phyloP scores from a whole-genome alignment of 1,140 invertebrate species.

The Neuroterus valhalla region DNA sequence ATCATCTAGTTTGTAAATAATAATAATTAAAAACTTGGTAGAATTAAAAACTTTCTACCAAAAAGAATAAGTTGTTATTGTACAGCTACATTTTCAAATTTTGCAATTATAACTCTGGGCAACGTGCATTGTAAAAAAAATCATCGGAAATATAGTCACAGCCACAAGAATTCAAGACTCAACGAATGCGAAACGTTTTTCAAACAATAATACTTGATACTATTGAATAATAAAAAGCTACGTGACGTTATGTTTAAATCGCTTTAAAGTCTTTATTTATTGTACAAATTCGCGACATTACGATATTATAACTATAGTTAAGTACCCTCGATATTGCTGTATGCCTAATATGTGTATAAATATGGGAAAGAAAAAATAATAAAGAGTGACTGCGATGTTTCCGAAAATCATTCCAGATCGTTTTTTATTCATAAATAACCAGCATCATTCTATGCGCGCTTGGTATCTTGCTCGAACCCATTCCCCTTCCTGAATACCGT shows the following conservation, averaged over 20 bases:
- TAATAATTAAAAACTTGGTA: no score
- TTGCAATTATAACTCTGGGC: neutral
- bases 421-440: neutral
- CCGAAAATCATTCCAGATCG: conserved; percentile 30
- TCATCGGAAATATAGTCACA: neutral
- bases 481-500: no score
- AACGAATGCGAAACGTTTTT: neutral
- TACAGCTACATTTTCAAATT: neutral
- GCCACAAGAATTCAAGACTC: neutral
- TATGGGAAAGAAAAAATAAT: conserved; percentile 53
- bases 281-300: conserved; percentile 58
- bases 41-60: neutral
- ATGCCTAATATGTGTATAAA: conserved; percentile 66
- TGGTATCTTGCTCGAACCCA: no score
- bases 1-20: no score
- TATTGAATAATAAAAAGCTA: conserved; percentile 33
- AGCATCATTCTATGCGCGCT: no score
- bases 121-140: neutral
- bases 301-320: conserved; percentile 37
- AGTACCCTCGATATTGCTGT: conserved; percentile 59
- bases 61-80: neutral
- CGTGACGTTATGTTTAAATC: conserved; percentile 58
- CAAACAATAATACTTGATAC: conserved; percentile 41
- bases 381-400: conserved; percentile 53
- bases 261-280: conserved; percentile 65